Evolutionary conservation across 2,113 vertebrate species (phyloP).

Genomic region (Acanthisitta chloris): DNA sequence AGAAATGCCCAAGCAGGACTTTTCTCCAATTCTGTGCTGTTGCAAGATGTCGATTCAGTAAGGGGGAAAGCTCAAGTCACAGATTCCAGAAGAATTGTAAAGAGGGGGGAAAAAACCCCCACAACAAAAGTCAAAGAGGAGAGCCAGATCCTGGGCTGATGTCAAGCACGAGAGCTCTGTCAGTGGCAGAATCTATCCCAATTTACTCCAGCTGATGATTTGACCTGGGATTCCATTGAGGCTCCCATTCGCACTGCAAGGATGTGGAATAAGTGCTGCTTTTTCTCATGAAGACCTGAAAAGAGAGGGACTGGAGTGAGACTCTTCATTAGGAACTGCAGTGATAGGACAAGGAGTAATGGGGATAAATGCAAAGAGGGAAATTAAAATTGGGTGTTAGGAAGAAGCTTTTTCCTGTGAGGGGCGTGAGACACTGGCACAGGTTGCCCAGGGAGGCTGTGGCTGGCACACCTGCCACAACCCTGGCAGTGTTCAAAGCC

Average conservation of each 20-base stretch:
- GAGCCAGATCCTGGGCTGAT: not conserved
- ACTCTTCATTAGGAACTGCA: no score
- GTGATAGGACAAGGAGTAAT: no score
- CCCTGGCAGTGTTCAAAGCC: no score
- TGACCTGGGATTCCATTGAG: not conserved
- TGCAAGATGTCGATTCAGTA: not conserved
- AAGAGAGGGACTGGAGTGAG: no score
- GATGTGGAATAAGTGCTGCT: rapidly evolving
- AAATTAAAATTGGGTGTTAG: no score
- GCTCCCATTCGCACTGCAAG: rapidly evolving
- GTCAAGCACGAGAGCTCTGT: not conserved
- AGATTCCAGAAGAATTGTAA: not conserved
- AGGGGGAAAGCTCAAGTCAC: not conserved
- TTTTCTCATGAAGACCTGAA: not conserved
- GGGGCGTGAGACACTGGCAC: no score
- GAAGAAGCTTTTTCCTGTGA: no score
- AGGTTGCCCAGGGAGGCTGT: no score
- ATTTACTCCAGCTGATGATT: not conserved
- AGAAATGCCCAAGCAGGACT: not conserved
- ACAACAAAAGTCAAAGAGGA: not conserved
- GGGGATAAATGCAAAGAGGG: no score
- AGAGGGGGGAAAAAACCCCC: not conserved
- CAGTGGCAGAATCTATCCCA: not conserved
- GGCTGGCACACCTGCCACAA: no score
- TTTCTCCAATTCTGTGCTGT: not conserved